Evolutionary conservation across 92 coral and sea anemone species (phyloP), one percentile per base, ranked within the genome.

Genomic region (Zoanthus gigantus): DNA sequence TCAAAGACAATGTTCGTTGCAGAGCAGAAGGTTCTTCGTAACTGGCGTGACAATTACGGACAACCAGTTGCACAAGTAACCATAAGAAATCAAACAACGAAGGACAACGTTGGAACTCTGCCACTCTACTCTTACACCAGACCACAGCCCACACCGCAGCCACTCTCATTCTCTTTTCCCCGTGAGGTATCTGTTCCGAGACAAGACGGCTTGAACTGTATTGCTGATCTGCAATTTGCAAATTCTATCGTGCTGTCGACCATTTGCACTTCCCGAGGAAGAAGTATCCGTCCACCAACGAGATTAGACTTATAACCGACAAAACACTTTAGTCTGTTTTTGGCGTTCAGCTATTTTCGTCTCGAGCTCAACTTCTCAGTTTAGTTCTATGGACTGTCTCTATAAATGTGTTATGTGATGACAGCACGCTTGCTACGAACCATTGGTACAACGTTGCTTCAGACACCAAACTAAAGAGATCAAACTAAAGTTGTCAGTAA

Each of bases 81-180:
- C 7, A 85, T 76, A 44, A 75, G 92, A 23, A 89, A 89, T 61
- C 92, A 89, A 54, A 44, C 89, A 31, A 89, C 81, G 34, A 84
- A 84, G 65, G 92, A 89, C 56, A 84, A 89, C 48, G 85, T 89
- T 68, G 92, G 92, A 13, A 89, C 92, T 63, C 92, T 89, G 6
- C 92, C 92, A 37, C 76, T 89, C n/a, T 84, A 83, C 65, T 77
- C 92, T 18, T 84, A 89, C 79, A 77, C 83, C 84, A 17, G 28
- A 63, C 80, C 65, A 57, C 18, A 57, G 65, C 17, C 65, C 18
- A 57, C 65, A 57, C 60, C 60, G 60, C 60, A 34, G 37, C 81
- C 74, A n/a, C 78, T 56, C 42, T 50, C 88, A 34, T 83, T 83
- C 58, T 58, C 71, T 56, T 69, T 65, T 48, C 83, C 66, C 67